phyloP scores from a whole-genome alignment of 2,113 vertebrate species.

The Thymallus thymallus region DNA sequence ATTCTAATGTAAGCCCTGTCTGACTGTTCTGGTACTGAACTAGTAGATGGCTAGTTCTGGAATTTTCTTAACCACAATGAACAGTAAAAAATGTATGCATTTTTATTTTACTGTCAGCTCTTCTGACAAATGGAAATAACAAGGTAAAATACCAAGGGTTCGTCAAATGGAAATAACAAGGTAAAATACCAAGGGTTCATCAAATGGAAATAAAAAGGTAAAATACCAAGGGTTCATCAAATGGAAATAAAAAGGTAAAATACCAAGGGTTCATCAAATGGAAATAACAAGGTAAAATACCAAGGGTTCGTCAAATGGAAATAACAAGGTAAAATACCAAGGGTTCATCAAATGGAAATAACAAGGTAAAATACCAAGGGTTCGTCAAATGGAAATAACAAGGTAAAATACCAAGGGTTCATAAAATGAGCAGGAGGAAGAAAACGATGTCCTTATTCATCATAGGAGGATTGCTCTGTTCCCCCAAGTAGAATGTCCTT shows the following conservation, averaged over 20 bases:
- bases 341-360: not conserved
- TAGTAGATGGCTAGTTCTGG: too few species aligned
- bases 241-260: slow-evolving; percentile 1
- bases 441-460: too few species aligned
- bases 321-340: not conserved
- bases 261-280: not conserved
- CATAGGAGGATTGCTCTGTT: too few species aligned
- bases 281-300: not conserved
- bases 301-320: not conserved
- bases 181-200: not conserved
- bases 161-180: slow-evolving; percentile 6
- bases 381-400: slow-evolving; percentile 8
- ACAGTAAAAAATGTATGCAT: slow-evolving; percentile 35
- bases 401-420: not conserved
- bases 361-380: not conserved
- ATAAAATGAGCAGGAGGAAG: not conserved
- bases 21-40: not conserved
- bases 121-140: slow-evolving; percentile 3
- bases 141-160: not conserved
- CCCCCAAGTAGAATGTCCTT: too few species aligned
- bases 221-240: not conserved
- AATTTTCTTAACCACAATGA: too few species aligned
- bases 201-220: slow-evolving; percentile 3
- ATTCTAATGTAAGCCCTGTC: not conserved
- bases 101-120: slow-evolving; percentile 3